Conservation (phyloP, 2,797 vertebrate genomes). For the Centroberyx gerrardi region DNA sequence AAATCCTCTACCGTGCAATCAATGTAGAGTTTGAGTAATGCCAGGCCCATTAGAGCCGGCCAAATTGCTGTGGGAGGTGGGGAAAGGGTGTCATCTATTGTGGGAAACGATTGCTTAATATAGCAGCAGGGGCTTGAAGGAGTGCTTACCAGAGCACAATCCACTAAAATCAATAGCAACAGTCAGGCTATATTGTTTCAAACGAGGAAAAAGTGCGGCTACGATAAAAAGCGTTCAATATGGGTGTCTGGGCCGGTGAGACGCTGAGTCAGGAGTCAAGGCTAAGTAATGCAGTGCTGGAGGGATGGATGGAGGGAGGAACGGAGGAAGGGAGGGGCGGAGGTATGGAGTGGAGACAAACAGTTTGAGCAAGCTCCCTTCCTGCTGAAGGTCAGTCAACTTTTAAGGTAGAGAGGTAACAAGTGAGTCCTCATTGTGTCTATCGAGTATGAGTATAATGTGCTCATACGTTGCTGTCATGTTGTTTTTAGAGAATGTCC, state of each 20-base stretch:
- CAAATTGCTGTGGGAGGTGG: slow-evolving; percentile 85
- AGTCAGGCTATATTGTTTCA: slow-evolving; percentile 88
- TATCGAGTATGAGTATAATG: not conserved
- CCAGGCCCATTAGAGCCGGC: slow-evolving; percentile 90
- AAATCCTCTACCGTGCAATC: slow-evolving; percentile 83
- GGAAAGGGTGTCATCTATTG: slow-evolving; percentile 90
- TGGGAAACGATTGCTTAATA: slow-evolving; percentile 95
- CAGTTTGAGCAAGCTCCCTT: slow-evolving; percentile 37
- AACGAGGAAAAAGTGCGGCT: slow-evolving; percentile 85
- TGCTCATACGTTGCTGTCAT: not conserved
- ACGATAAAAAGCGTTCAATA: slow-evolving; percentile 83
- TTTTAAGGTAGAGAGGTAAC: slow-evolving; percentile 32
- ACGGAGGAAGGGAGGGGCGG: slow-evolving; percentile 44
- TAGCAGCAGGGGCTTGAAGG: slow-evolving; percentile 88
- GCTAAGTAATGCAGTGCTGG: slow-evolving; percentile 77
- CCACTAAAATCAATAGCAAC: slow-evolving; percentile 90
- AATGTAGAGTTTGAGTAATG: slow-evolving; percentile 91
- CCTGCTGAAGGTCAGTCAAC: slow-evolving; percentile 68
- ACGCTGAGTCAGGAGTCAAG: slow-evolving; percentile 83
- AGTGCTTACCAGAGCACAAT: slow-evolving; percentile 87
- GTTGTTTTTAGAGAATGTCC: not conserved
- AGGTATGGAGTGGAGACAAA: slow-evolving; percentile 16
- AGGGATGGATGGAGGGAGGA: slow-evolving; percentile 50
- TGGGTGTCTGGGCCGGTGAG: slow-evolving; percentile 78
- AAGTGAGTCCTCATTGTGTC: not conserved